Conservation (phyloP, 2,113 vertebrate species). For the Upupa epops region DNA sequence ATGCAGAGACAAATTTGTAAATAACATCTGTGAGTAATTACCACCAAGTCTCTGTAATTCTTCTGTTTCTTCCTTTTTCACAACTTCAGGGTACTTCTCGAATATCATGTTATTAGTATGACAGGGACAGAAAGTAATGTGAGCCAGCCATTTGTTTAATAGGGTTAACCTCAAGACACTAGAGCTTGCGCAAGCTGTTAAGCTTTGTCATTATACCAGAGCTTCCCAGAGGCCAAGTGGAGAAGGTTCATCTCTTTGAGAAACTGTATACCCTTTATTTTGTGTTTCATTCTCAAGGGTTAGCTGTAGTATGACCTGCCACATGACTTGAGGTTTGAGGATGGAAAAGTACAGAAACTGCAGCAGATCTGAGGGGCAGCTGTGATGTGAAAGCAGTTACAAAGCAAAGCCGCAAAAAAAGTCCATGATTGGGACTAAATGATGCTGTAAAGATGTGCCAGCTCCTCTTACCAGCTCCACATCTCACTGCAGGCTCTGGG, state of each 20-base stretch:
- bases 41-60: background rate
- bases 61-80: background rate
- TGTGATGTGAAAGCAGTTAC: slow-evolving; percentile 63
- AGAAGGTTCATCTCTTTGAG: slow-evolving; percentile 47
- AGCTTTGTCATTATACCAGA: slow-evolving; percentile 71
- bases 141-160: slow-evolving; percentile 75
- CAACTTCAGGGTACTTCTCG: background rate
- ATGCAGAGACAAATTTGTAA: background rate
- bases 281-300: slow-evolving; percentile 17
- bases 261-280: slow-evolving; percentile 44
- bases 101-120: slow-evolving; percentile 60
- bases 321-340: slow-evolving; percentile 41
- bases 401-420: slow-evolving; percentile 66
- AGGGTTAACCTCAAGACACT: slow-evolving; percentile 65
- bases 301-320: slow-evolving; percentile 58
- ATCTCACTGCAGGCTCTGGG: slow-evolving; percentile 45
- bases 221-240: slow-evolving; percentile 54
- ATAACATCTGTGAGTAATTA: background rate
- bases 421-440: slow-evolving; percentile 56
- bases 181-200: slow-evolving; percentile 64
- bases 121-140: slow-evolving; percentile 68
- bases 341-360: slow-evolving; percentile 57
- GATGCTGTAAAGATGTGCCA: slow-evolving; percentile 63
- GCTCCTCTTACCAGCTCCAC: background rate
- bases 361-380: slow-evolving; percentile 70